A percentile compares a stretch with the other conserved stretches of the same genome.
These are phyloP conservation scores for Ormia ochracea DNA, from an alignment of 2,888 invertebrate species.

Conservation along the genomic window DNA sequence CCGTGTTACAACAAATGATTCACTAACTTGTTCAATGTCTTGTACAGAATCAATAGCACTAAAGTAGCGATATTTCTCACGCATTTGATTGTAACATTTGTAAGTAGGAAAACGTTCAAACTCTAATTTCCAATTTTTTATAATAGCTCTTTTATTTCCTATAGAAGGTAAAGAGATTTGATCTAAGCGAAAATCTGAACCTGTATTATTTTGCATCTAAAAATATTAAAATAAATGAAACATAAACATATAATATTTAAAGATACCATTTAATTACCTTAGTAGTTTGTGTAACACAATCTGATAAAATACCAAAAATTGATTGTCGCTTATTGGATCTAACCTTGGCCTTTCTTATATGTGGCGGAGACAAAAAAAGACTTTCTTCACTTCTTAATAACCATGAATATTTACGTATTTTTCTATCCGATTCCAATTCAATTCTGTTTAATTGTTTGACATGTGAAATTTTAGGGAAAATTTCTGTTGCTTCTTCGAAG, in stretches of 20 bases:
- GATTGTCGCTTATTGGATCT: slow-evolving; percentile 5
- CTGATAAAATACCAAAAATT: not conserved
- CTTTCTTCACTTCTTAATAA: slow-evolving; percentile 32
- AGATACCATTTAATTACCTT: slow-evolving; percentile 28
- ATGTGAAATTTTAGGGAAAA: slow-evolving; percentile 83
- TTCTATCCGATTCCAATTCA: slow-evolving; percentile 39
- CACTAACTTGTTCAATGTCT: slow-evolving; percentile 74
- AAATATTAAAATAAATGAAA: not conserved
- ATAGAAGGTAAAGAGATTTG: slow-evolving; percentile 60
- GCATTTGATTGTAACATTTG: slow-evolving; percentile 81
- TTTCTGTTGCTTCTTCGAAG: slow-evolving; percentile 74
- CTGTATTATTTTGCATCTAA: slow-evolving; percentile 4
- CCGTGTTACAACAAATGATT: slow-evolving; percentile 75
- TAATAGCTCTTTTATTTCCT: slow-evolving; percentile 75
- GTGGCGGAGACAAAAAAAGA: slow-evolving; percentile 2
- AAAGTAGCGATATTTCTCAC: slow-evolving; percentile 78
- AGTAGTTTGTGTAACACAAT: slow-evolving; percentile 18
- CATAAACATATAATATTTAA: not conserved
- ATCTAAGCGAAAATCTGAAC: not conserved
- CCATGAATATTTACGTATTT: slow-evolving; percentile 25
- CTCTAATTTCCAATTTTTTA: slow-evolving; percentile 79
- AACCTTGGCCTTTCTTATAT: slow-evolving; percentile 5
- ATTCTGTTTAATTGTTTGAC: slow-evolving; percentile 78
- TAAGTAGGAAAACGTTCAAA: slow-evolving; percentile 83
- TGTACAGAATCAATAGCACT: slow-evolving; percentile 76